phyloP scores from a whole-genome alignment of 2,113 vertebrate genomes.

The Chionodraco myersi region DNA sequence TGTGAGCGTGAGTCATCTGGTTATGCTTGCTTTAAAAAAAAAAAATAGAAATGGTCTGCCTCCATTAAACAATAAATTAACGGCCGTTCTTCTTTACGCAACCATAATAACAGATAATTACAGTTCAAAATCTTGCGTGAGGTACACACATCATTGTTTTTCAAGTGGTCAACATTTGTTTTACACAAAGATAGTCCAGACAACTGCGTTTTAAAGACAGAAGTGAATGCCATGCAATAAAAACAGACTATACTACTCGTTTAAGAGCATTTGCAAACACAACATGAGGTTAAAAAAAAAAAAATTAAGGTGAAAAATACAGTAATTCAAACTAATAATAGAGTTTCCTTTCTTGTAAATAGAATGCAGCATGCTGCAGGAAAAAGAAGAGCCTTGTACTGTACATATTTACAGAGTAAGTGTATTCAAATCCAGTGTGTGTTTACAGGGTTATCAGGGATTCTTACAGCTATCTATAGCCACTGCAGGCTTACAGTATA shows the following conservation, averaged over 20 bases:
- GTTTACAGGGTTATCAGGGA: conserved; percentile 19
- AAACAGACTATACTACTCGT: conserved; percentile 3
- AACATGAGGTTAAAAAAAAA: not conserved
- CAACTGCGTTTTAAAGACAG: not conserved
- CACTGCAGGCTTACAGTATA: conserved; percentile 5
- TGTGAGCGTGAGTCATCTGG: conserved; percentile 1
- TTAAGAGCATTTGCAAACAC: conserved; percentile 8
- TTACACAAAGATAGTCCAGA: not conserved
- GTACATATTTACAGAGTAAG: not conserved
- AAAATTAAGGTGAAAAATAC: not conserved
- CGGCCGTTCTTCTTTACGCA: not conserved
- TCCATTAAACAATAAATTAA: conserved; percentile 2
- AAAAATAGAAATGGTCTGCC: not conserved
- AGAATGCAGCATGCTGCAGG: not conserved
- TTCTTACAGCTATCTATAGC: conserved; percentile 14
- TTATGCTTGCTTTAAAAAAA: conserved; percentile 21
- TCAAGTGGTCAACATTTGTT: conserved; percentile 3
- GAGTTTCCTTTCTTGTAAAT: not conserved
- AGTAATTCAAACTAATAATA: not conserved
- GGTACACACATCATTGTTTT: not conserved
- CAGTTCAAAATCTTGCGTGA: not conserved
- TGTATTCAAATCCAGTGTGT: not conserved
- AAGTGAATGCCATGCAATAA: not conserved
- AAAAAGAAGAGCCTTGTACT: not conserved
- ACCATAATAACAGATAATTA: conserved; percentile 32